Evolutionary conservation across 2,113 vertebrate genomes (phyloP), one percentile per base, ranked within the genome.

Genomic region (Polyodon spathula): DNA sequence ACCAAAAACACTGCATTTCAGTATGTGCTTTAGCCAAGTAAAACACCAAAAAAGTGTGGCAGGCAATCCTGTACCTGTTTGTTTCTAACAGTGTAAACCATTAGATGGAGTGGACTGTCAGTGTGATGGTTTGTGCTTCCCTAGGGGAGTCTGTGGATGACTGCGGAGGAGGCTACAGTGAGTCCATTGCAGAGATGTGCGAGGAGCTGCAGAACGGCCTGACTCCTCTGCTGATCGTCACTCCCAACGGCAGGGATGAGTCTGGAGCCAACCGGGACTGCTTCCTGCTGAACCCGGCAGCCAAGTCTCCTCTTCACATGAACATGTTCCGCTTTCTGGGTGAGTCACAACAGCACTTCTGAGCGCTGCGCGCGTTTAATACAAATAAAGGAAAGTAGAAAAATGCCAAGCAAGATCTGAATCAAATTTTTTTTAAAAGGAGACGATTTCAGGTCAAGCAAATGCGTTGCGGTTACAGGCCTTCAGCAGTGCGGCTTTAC

Each of bases 261-360:
- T 97, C 95, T 0, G 96, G 95, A 6, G 96, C 96, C 66, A 99
- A 98, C 77, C 84, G 96, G 10, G 96, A 99, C 81, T 99, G 96
- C 65, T 99, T 95, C 82, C 83, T 99, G 0, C 77, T 99, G 62
- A 98, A 94, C 77, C 95, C 96, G 0, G 90, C 93, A 0, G 90
- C 94, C 67, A 91, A 92, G 74, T 92, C 94, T 2, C 68, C 87
- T 0, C 86, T 99, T 55, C 96, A 98, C 77, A 92, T 94, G 84
- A 93, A 86, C 87, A 99, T 99, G 96, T 97, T 99, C 76, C 91
- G 96, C 71, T 99, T 99, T 78, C 75, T 99, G 64, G 95, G 96
- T 98, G 89, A 67, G 87, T 75, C 46, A 54, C 8, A 54, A n/a
- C 1, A 11, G 8, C 7, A 11, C 6, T 27, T 1, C 27, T 27